phyloP scores from a whole-genome alignment of 2,888 invertebrate species.

The Diarsia mendica region DNA sequence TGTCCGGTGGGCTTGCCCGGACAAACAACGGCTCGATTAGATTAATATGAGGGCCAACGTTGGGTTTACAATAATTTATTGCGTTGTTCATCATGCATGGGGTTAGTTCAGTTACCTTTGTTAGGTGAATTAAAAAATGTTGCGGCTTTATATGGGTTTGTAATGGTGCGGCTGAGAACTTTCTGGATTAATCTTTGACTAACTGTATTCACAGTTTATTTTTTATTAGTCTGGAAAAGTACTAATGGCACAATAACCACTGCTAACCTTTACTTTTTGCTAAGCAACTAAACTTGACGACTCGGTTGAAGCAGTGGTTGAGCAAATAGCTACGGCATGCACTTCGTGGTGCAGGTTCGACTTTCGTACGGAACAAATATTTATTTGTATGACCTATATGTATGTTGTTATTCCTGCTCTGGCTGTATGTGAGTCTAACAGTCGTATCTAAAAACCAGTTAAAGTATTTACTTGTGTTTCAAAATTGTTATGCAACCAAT shows the following conservation, averaged over 20 bases:
- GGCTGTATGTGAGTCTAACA: too few relatives aligned
- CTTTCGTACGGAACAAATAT: too few relatives aligned
- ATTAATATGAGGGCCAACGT: slow-evolving; percentile 74
- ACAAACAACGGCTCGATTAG: slow-evolving; percentile 79
- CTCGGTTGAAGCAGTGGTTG: too few relatives aligned
- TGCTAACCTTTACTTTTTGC: not conserved
- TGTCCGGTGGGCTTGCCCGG: slow-evolving; percentile 72
- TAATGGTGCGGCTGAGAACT: not conserved
- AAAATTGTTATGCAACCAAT: too few relatives aligned
- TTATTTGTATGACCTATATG: too few relatives aligned
- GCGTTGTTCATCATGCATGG: slow-evolving; percentile 59
- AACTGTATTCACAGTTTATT: not conserved
- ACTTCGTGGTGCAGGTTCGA: too few relatives aligned
- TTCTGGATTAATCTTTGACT: not conserved
- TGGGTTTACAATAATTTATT: slow-evolving; percentile 62
- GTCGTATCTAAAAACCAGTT: too few relatives aligned
- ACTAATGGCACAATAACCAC: not conserved
- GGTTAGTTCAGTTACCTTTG: slow-evolving; percentile 47
- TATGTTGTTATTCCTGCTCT: too few relatives aligned
- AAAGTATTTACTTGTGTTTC: too few relatives aligned
- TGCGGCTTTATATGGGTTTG: slow-evolving; percentile 10
- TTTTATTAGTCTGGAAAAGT: not conserved
- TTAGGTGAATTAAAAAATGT: slow-evolving; percentile 42
- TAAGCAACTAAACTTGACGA: not conserved
- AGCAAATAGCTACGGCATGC: too few relatives aligned